Base-by-base conservation (phyloP, 2,888 invertebrate genomes). In the Shargacucullia verbasci region DNA sequence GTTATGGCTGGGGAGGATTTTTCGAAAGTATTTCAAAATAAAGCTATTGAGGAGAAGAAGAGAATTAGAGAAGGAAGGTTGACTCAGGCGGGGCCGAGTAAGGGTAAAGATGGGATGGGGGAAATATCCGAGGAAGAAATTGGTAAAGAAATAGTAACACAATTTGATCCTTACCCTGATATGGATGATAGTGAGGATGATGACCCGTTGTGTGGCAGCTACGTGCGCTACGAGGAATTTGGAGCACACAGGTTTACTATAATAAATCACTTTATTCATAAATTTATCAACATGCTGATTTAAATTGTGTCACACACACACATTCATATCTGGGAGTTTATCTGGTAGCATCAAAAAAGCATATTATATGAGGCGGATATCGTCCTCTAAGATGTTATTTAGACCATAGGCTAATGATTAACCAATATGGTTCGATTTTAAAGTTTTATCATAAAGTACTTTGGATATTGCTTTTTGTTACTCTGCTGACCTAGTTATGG, bases 1-100 rank as follows among this genome's bases (percentile, higher is more conserved):
- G 97, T 98, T 50, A 98, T 99, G 97, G 95, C 97, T 31, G 96
- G 97, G 52, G 98, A 98, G 85, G 96, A 97, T 89, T 95, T 97
- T 76, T 96, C 97, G 53, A 94, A 93, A 86, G 86, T 94, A 53
- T 92, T 94, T 73, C 91, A 91, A 84, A 89, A 87, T 73, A 91
- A 88, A 75, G 91, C 88, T 75, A 80, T 92, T 65, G 88, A 94
- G 83, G 91, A 91, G 76, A 90, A 83, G 72, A 89, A 86, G 70
- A 81, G 87, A 59, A 82, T 89, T 58, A 82, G 81, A 48, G 88
- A 89, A 73, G 82, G 85, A 34, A 82, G 83, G 48, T 68, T 87
- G 43, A 85, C 69, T 59, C 86, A 86, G 70, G 89, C 91, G 14
- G 86, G 90, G 14, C 84, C 89, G 11, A 90, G 88, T 73, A 89